Base-by-base conservation (phyloP, 2,113 vertebrate species). In the Myiozetetes cayanensis region DNA sequence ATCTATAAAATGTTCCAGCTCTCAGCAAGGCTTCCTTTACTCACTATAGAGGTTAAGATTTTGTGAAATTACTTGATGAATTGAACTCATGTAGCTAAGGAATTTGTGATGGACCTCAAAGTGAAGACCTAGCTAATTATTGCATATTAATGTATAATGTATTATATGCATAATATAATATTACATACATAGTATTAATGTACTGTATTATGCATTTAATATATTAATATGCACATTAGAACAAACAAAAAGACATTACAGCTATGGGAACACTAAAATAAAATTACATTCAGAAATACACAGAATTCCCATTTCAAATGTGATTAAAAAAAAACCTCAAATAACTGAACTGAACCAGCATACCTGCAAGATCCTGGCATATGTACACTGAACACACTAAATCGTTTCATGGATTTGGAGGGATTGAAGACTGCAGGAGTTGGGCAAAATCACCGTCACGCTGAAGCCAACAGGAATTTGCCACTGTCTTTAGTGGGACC, bases 1-100 rank as follows among this genome's bases (percentile, higher is more conserved):
- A 82, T 87, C 93, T 74, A 13, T 35, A 87, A 96, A 95, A 86
- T 56, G 61, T 87, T 95, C 90, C 87, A 82, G 92, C 95, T 93
- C 85, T 93, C 93, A 90, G 85, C 63, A 90, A 93, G 58, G 65
- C 59, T 90, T 77, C 72, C 65, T 94, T 93, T 66, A 81, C 59
- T 93, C 72, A 79, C 63, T 53, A 6, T 1, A 52, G 49, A 94
- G 61, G 80, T 63, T 94, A 87, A 92, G 49, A 83, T 89, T 92
- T 84, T 0, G 0, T 73, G 65, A 92, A 92, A 87, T 91, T 75
- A 91, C 44, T 90, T 82, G 88, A 91, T 86, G 41, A 95, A 94
- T 66, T 87, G 74, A 74, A 80, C 85, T 88, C 53, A 74, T 35
- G 66, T 9, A 80, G 85, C 46, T 89, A 35, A 96, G 92, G 75